Base-by-base conservation (phyloP, 2,797 vertebrate genomes). In the Muscicapa comitata region DNA sequence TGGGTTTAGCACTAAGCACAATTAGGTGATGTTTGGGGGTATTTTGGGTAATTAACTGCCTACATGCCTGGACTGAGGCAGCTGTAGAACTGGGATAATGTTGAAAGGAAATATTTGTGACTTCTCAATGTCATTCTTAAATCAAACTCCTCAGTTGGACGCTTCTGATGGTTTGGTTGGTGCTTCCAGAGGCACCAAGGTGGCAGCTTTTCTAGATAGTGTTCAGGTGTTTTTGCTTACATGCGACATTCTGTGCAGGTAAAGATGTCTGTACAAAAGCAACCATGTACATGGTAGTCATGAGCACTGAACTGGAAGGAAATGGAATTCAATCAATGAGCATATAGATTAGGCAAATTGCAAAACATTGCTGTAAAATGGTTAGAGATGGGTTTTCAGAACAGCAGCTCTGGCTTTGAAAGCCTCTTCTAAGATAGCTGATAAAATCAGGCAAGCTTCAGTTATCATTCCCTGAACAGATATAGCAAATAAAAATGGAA, bases 261-360 rank as follows among this genome's bases (percentile, higher is more conserved):
- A 40, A 50, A 75, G 54, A 35, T 0, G 0, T 33, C 62, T 57
- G 11, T n/a, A 40, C 29, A 62, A 48, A 76, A 76, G 38, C 29
- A 77, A 15, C 48, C 31, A 28, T 9, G 38, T 26, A 38, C 8
- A 5, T 61, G 82, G 28, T 10, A 48, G 7, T 54, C 38, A n/a
- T 5, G 29, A 80, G 20, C 57, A 63, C 45, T 77, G n/a, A 71
- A 47, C 35, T 66, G 75, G 35, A 87, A 91, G 28, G 86, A 84
- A 90, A 61, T 10, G 11, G 20, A 70, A 33, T 81, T 70, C 28
- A 73, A 31, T 55, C 47, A 75, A 38, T 57, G 43, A 80, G 83
- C 19, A 31, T 28, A 61, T 3, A 94, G 38, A 68, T 88, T 40
- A 91, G 35, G 87, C 9, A 72, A 91, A 86, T 48, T 63, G 70